Percentiles rank a stretch among this genome's conserved stretches.
Evolutionary conservation across 2,888 invertebrate genomes (phyloP).

Genomic region (Dioctria rufipes): DNA sequence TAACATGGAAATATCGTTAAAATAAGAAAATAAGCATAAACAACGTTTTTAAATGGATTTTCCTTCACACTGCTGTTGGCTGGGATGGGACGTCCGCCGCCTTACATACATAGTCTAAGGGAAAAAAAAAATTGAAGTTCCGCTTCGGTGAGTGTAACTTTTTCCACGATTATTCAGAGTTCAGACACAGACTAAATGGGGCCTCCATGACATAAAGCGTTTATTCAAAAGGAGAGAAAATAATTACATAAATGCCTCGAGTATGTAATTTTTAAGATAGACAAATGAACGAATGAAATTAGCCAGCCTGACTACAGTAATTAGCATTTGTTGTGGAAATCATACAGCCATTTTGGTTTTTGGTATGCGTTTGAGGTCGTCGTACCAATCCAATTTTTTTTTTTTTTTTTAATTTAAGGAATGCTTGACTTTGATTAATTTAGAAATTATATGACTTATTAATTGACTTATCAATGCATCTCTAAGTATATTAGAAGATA

Average conservation of each 20-base stretch:
- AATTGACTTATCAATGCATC: no score
- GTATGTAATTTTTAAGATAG: slow-evolving; percentile 46
- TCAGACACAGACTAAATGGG: background rate
- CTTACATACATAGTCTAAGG: background rate
- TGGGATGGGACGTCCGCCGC: slow-evolving; percentile 16
- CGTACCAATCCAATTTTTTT: background rate
- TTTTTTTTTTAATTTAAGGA: no score
- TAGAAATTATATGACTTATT: no score
- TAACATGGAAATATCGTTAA: slow-evolving; percentile 58
- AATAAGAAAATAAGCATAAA: slow-evolving; percentile 55
- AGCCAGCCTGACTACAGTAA: slow-evolving; percentile 32
- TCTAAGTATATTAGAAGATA: no score
- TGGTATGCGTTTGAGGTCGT: background rate
- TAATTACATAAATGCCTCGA: slow-evolving; percentile 42
- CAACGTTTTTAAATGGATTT: slow-evolving; percentile 31
- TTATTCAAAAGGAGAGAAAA: slow-evolving; percentile 42
- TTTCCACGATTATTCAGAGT: slow-evolving; percentile 44
- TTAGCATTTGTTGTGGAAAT: slow-evolving; percentile 41
- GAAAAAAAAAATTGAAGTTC: slow-evolving; percentile 35
- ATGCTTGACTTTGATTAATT: no score
- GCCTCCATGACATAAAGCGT: slow-evolving; percentile 42
- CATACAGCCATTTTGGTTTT: slow-evolving; percentile 41
- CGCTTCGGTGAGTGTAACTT: slow-evolving; percentile 45
- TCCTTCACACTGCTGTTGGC: slow-evolving; percentile 28
- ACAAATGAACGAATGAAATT: slow-evolving; percentile 35